Evolutionary conservation across 2,888 invertebrate species (phyloP), one percentile per base, ranked within the genome.

Genomic region (Hedya salicella): DNA sequence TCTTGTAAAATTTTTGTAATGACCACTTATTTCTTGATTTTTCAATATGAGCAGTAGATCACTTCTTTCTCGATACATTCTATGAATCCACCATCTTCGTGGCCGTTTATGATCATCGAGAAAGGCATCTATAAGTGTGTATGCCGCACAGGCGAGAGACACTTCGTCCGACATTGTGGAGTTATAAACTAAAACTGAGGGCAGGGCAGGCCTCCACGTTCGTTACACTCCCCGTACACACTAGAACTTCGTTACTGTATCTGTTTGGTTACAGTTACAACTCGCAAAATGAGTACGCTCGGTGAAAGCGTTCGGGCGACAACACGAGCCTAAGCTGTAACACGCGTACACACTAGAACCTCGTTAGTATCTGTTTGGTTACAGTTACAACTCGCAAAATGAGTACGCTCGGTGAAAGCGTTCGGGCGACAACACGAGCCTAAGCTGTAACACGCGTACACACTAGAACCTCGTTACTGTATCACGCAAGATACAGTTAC

Each of bases 11-110:
- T 67, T 69, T 63, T 67, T 67, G 25, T 60, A 69, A 63, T 63
- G 63, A 60, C 60, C 61, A 69, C 57, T 61, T 36, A 67, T 63
- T 63, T 67, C 50, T 67, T 68, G 62, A 66, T 62, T 52, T 68
- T 59, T 66, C 25, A 59, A 66, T 9, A 65, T 59, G 17, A 44
- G 39, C 3, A 65, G 56, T 65, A 68, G 50, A 68, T 64, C 54
- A 65, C 46, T 62, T 61, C 62, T 66, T 68, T 68, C 63, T 13
- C 59, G 42, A 63, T 67, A 67, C 64, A 64, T 64, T 57, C 32
- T 36, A 60, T 69, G 62, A 60, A 48, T 59, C 69, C 66, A 69
- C 69, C 62, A 69, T 65, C 65, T 62, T 66, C 62, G 59, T 52
- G 60, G 60, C 59, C 59, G 66, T 54, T 66, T 53, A 60, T 50